Evolutionary conservation across 2,797 vertebrate genomes (phyloP), one percentile per base, ranked within the genome.

Genomic region (Chrosomus eos): DNA sequence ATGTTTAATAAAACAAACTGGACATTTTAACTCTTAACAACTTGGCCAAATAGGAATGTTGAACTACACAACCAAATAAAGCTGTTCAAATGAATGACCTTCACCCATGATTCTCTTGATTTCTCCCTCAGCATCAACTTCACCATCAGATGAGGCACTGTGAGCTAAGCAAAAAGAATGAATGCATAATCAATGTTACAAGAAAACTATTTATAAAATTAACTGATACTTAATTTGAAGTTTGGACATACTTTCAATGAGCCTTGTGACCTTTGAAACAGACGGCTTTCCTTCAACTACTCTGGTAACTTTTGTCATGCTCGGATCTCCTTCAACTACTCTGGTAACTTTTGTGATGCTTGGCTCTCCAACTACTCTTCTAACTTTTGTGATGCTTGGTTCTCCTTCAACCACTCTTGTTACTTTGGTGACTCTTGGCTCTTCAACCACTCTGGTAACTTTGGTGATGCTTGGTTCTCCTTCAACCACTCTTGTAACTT

Each of bases 251-350:
- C 95, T 88, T 18, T 77, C 87, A 53, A 94, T 81, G 7, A 90
- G 26, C 26, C 83, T 84, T 18, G 87, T 88, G 11, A 88, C 76
- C 18, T 79, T 87, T 60, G 73, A 86, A 38, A 85, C 2, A 16
- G 80, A 45, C 0, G 90, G 87, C 2, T 84, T 68, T 14, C 77
- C 76, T 86, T 88, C 71, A 28, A 88, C 48, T 16, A 91, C 82
- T 40, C 48, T 68, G 11, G n/a, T 88, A 14, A 90, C 38, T 68
- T 81, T 89, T 19, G 90, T 91, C 13, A 90, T 5, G 26, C 75
- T 87, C 68, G 95, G 95, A 7, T 96, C 90, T 88, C 91, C 93
- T 93, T 92, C 93, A 91, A 95, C 94, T 70, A 94, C 90, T 84
- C 93, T 2, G 18, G n/a, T 86, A 87, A 89, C 48, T 86, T 94